Evolutionary conservation across 2,888 invertebrate genomes (phyloP), one percentile per base, ranked within the genome.

Genomic region (Cyaniris semiargus): DNA sequence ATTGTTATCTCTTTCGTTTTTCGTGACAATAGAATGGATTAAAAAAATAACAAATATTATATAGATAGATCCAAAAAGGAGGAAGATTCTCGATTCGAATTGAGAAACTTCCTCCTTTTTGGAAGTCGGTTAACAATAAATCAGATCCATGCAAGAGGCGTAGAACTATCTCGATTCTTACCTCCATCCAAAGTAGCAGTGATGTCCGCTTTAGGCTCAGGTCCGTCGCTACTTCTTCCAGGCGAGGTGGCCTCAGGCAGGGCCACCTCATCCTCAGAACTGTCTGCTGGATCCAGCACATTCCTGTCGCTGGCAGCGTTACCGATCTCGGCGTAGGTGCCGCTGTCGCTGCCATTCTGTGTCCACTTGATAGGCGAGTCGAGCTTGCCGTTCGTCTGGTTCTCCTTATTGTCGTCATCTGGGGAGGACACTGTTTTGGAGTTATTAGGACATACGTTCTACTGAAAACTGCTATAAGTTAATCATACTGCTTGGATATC

Each of bases 341-440:
- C 94, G 79, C 94, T 94, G 80, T 94, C 94, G 76, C 94, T 93
- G 4, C 94, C 94, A 77, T 94, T 94, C 80, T 93, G 94, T 76
- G 89, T 89, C 94, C 94, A 94, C 85, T 90, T 92, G 44, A 93
- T 87, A 0, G 94, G 94, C 4, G 94, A 94, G 70, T 93, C 94
- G 5, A 93, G 85, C 84, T 94, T 94, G 10, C 94, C 94, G 79
- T 94, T 94, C 7, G 92, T 89, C 83, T 94, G 94, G 80, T 94
- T 94, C 82, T 94, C 94, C 87, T 93, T 94, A 86, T 94, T 93
- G 86, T 94, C 93, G 79, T 94, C 93, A 82, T 93, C 93, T 89
- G 83, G 81, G 75, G 81, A 82, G 78, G 81, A 81, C 34, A 80
- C 82, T 82, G 70, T 75, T 72, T 70, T 77, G 58, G 76, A 76